Base-by-base conservation (phyloP, 1,140 invertebrate species). In the Drosophila baimaii region DNA sequence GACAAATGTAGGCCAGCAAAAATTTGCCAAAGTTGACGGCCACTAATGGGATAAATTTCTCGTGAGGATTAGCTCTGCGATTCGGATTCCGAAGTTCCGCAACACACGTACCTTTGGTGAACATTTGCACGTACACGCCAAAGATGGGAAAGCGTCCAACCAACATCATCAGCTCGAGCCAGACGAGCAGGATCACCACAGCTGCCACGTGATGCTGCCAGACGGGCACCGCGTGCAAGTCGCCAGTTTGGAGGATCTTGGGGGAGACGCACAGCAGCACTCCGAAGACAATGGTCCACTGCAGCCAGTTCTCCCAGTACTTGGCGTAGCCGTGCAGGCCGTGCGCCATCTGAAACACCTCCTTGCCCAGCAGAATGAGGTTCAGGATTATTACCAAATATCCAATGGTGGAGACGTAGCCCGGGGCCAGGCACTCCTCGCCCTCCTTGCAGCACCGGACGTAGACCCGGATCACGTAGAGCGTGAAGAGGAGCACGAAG, bases 41-140 rank as follows among this genome's bases (percentile, higher is more conserved):
- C 27, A 97, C 96, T 93, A 82, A 35, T 92, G 92, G 39, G 0
- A 37, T 17, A 31, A 0, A 17, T 19, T 21, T 10, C 27, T 15
- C 13, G 5, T 12, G 2, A 21, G 1, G 29, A 33, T 52, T 15
- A 33, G n/a, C 49, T 15, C 13, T 15, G 5, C 3, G 7, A 2
- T 59, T 12, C 3, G 5, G 2, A 31, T 21, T n/a, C 5, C 15
- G 15, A 23, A 54, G 6, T 6, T 33, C 12, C 6, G n/a, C 17
- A 39, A 23, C n/a, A 3, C 3, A n/a, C 31, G 6, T 59, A 94
- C 93, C 94, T 81, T 94, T 96, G 8, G 95, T 96, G 80, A 97
- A 96, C 96, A 97, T 97, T 92, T 97, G 96, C 5, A 97, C 95
- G 76, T 97, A 97, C 3, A 97, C 92, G 0, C 96, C 96, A 84